A percentile compares a stretch with the other conserved stretches of the same genome.
These are phyloP conservation scores for Megalopta genalis DNA, from an alignment of 1,140 invertebrate genomes.

Conservation along the genomic window DNA sequence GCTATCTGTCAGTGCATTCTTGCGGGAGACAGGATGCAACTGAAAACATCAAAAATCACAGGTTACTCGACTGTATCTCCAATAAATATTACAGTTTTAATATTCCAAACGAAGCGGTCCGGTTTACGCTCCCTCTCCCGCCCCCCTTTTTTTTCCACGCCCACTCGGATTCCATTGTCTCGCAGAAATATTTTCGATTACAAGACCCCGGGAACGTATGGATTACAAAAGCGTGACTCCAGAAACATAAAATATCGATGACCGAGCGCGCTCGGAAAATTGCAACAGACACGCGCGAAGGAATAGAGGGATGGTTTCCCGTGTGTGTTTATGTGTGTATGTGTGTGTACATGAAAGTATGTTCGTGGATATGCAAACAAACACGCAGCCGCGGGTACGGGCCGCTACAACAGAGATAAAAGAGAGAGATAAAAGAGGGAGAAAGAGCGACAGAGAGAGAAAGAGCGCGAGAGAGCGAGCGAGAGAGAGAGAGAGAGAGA, in stretches of 20 bases:
- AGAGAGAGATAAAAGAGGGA: too few species aligned
- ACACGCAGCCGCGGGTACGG: not conserved
- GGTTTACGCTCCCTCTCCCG: not conserved
- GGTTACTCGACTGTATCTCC: not conserved
- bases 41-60: too few species aligned
- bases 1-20: too few species aligned
- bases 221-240: not conserved
- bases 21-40: too few species aligned
- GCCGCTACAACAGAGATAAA: not conserved
- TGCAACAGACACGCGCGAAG: not conserved
- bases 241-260: conserved; percentile 28
- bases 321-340: too few species aligned
- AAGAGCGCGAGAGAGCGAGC: too few species aligned
- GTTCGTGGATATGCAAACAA: conserved; percentile 6
- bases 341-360: not conserved
- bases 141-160: too few species aligned
- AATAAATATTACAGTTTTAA: not conserved
- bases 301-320: too few species aligned
- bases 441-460: too few species aligned
- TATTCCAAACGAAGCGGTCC: not conserved
- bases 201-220: not conserved
- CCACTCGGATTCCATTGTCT: not conserved
- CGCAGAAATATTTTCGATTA: not conserved
- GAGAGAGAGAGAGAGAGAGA: too few species aligned
- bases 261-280: not conserved